Evolutionary conservation across 2,797 vertebrate species (phyloP).

Genomic region (Aselliscus stoliczkanus): DNA sequence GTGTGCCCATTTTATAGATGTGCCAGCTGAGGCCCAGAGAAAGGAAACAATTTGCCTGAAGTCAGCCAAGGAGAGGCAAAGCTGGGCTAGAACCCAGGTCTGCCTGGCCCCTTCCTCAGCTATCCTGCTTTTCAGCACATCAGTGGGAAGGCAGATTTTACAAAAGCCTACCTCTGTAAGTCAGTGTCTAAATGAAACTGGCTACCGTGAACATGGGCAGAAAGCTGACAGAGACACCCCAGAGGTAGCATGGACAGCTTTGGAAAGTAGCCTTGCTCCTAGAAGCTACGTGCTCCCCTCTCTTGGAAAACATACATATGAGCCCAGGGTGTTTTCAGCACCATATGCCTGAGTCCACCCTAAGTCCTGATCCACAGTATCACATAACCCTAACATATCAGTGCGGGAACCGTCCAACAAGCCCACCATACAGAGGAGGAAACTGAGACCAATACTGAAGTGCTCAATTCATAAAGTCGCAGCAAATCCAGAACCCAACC

Average conservation of each 20-base stretch:
- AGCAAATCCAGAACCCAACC: background rate
- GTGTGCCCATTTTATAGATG: background rate
- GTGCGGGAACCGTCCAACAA: background rate
- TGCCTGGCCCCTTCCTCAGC: background rate
- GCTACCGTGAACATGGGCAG: background rate
- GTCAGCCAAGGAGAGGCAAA: background rate
- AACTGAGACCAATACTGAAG: background rate
- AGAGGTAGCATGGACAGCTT: background rate
- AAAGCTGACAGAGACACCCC: background rate
- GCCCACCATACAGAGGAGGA: background rate
- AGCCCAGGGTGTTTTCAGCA: background rate
- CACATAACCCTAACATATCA: background rate
- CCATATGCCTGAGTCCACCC: background rate
- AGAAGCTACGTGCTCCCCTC: background rate
- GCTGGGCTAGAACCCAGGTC: background rate
- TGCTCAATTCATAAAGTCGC: background rate
- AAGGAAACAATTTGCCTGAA: background rate
- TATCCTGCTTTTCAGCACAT: background rate
- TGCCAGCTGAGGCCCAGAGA: background rate
- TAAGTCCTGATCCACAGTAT: background rate
- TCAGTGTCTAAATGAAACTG: background rate
- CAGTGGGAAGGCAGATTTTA: background rate
- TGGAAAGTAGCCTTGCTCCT: background rate
- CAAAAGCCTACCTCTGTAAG: background rate
- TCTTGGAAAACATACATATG: background rate